Conservation (phyloP, 2,888 invertebrate genomes). For the Orthosia cruda region DNA sequence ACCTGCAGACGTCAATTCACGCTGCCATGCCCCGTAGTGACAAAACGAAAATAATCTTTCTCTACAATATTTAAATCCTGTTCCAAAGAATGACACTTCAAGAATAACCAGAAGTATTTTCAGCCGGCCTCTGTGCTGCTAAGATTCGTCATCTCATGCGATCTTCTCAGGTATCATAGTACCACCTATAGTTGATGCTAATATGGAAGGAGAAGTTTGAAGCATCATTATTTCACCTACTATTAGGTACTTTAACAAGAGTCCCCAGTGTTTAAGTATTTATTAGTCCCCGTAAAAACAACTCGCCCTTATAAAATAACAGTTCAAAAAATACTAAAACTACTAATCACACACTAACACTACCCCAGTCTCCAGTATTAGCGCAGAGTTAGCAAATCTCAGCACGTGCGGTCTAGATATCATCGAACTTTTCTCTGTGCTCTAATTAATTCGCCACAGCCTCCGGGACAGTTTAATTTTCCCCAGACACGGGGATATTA, state of each 20-base stretch:
- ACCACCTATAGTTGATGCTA: too few relatives aligned
- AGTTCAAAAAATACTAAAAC: constrained; percentile 11
- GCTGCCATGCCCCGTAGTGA: too few relatives aligned
- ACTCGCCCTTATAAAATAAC: background rate
- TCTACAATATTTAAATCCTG: too few relatives aligned
- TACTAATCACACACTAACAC: background rate
- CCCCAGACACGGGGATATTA: constrained; percentile 49
- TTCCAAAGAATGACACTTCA: too few relatives aligned
- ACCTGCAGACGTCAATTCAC: too few relatives aligned
- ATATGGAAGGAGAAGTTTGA: too few relatives aligned
- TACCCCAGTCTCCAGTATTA: background rate
- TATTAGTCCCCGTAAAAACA: background rate
- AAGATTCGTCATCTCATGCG: too few relatives aligned
- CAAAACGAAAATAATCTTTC: too few relatives aligned
- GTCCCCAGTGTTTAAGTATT: background rate
- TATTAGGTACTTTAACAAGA: background rate
- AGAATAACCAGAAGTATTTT: too few relatives aligned
- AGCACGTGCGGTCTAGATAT: constrained; percentile 36
- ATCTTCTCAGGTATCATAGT: too few relatives aligned
- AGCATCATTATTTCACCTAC: background rate
- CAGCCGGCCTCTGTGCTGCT: too few relatives aligned
- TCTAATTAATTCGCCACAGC: constrained; percentile 49
- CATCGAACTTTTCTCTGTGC: constrained; percentile 51
- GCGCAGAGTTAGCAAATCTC: background rate
- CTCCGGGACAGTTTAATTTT: constrained; percentile 45